A percentile compares a stretch with the other conserved stretches of the same genome.
Conservation (phyloP, 1,140 invertebrate species). For the Drosophila paulistorum region DNA sequence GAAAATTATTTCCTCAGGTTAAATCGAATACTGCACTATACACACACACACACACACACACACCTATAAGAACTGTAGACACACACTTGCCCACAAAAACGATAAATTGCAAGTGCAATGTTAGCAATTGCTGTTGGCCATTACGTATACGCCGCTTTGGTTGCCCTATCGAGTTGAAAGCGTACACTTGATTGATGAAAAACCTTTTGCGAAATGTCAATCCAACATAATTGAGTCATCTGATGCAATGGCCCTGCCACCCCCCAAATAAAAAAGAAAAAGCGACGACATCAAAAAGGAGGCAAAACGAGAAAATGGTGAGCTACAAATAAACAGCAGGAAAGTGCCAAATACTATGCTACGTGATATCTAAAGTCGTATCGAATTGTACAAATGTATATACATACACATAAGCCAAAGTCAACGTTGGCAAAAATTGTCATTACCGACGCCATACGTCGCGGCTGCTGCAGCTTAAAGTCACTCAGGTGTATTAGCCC, state of each 20-base stretch:
- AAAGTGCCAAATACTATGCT: slow-evolving; percentile 35
- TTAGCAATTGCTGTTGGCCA: slow-evolving; percentile 67
- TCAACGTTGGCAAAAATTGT: slow-evolving; percentile 53
- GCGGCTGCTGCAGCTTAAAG: slow-evolving; percentile 62
- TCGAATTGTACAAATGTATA: not conserved
- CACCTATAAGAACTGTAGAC: not conserved
- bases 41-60: slow-evolving; percentile 29
- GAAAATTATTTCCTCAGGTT: slow-evolving; percentile 57
- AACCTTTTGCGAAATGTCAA: slow-evolving; percentile 72
- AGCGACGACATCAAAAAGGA: slow-evolving; percentile 30
- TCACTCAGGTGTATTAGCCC: slow-evolving; percentile 46
- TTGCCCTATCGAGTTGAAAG: slow-evolving; percentile 45
- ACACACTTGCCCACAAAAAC: slow-evolving; percentile 17
- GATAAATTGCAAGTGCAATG: slow-evolving; percentile 70
- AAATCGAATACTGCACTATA: slow-evolving; percentile 19
- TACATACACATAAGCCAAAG: slow-evolving; percentile 26
- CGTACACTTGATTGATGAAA: slow-evolving; percentile 74
- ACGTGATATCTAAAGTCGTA: slow-evolving; percentile 30
- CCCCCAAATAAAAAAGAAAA: slow-evolving; percentile 11
- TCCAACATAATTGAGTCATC: slow-evolving; percentile 72
- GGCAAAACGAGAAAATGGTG: slow-evolving; percentile 32
- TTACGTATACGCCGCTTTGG: slow-evolving; percentile 71
- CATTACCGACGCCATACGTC: slow-evolving; percentile 64
- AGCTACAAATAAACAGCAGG: slow-evolving; percentile 50
- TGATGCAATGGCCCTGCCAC: slow-evolving; percentile 20